phyloP scores from a whole-genome alignment of 2,888 invertebrate genomes.

The Latrodectus elegans region DNA sequence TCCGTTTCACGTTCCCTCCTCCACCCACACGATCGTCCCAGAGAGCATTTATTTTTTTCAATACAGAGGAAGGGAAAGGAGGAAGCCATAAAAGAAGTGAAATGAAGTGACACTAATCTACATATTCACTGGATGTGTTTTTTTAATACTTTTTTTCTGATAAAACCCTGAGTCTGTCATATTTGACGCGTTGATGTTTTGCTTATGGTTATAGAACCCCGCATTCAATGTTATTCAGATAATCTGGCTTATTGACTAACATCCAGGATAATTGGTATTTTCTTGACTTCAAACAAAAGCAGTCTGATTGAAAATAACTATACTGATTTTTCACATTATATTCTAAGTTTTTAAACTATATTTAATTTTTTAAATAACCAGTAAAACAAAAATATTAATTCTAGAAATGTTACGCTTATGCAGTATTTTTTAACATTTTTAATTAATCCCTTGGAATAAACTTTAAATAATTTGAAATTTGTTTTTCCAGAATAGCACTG shows the following conservation, averaged over 20 bases:
- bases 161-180: slow-evolving; percentile 62
- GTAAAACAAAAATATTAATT: too few species aligned
- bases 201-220: slow-evolving; percentile 43
- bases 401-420: too few species aligned
- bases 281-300: too few species aligned
- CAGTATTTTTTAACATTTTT: too few species aligned
- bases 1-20: slow-evolving; percentile 2
- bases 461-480: too few species aligned
- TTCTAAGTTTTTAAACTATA: too few species aligned
- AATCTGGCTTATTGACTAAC: slow-evolving; percentile 51
- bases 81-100: slow-evolving; percentile 66
- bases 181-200: slow-evolving; percentile 61
- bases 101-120: slow-evolving; percentile 69
- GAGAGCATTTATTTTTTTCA: slow-evolving; percentile 15
- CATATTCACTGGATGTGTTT: slow-evolving; percentile 67
- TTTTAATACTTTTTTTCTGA: slow-evolving; percentile 52
- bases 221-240: slow-evolving; percentile 33
- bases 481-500: too few species aligned
- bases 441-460: too few species aligned
- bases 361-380: too few species aligned
- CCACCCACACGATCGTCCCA: slow-evolving; percentile 1
- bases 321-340: too few species aligned
- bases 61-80: slow-evolving; percentile 32
- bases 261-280: background rate
- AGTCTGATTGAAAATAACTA: too few species aligned